These are phyloP conservation scores for Stegophylla sp. DNA, from an alignment of 2,888 invertebrate species.

Conservation along the genomic window DNA sequence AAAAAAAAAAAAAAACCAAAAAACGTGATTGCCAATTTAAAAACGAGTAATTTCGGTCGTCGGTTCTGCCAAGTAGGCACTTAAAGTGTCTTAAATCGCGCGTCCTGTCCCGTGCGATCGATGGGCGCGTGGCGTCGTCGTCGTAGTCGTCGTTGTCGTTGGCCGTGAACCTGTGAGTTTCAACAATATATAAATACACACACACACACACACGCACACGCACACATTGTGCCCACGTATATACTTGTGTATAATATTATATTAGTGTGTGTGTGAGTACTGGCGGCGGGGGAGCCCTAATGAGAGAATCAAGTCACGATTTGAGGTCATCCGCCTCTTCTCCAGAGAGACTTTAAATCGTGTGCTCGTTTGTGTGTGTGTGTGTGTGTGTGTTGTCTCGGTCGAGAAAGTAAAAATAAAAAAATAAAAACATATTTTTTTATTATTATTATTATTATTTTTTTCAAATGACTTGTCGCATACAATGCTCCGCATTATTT, in stretches of 20 bases:
- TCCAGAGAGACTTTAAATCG: conserved; percentile 32
- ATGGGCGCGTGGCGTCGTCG: not conserved
- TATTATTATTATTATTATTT: not conserved
- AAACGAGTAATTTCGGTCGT: too few relatives aligned
- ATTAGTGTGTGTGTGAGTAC: not conserved
- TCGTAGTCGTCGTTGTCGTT: conserved; percentile 27
- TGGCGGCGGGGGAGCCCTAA: conserved; percentile 42
- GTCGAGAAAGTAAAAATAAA: conserved; percentile 24
- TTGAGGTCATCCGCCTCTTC: conserved; percentile 57
- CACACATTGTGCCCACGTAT: not conserved
- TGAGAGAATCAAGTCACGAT: conserved; percentile 59
- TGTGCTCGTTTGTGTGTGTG: not conserved
- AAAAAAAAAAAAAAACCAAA: too few relatives aligned
- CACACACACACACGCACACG: not conserved
- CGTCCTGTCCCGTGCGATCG: not conserved
- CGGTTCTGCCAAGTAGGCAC: too few relatives aligned
- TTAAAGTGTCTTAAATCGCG: too few relatives aligned
- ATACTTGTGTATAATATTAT: not conserved
- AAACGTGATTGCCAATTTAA: too few relatives aligned
- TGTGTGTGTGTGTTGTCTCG: not conserved
- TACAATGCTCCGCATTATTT: conserved; percentile 42
- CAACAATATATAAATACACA: not conserved
- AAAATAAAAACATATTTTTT: not conserved
- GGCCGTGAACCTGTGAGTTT: conserved; percentile 55
- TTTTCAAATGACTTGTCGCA: conserved; percentile 18